Base-by-base conservation (phyloP, 2,113 vertebrate genomes). In the Helogale parvula region DNA sequence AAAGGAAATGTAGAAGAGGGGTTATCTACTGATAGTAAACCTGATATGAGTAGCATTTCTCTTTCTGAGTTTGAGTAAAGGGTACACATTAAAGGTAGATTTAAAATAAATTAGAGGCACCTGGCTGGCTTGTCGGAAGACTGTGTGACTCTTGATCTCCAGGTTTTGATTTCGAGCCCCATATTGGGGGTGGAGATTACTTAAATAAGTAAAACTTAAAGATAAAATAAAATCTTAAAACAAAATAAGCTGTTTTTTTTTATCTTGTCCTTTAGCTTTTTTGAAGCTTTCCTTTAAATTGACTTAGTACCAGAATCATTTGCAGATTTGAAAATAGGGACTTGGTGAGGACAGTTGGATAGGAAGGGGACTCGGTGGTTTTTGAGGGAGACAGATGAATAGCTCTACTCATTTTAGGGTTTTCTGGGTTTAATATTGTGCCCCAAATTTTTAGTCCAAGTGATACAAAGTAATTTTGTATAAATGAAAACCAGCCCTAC, bases 221-320 rank as follows among this genome's bases (percentile, higher is more conserved):
- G 21, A 13, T 50, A 50, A 50, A 57, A 57, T 57, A 57, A 21
- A 57, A 57, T 57, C 54, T 57, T 57, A 57, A 57, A 57, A 57
- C 15, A 54, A 57, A 57, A 57, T 21, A 57, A 54, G 54, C 7
- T 21, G 54, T 19, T 21, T 65, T 74, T 74, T 85, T 96, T 31
- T n/a, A 31, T 63, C 29, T 45, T 71, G 14, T 63, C 29, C 69
- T 68, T 85, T 94, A 1, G 27, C 25, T 54, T 97, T 95, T 47
- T 84, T 85, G 89, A 86, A 84, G 13, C 19, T 95, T 90, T 41
- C 25, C 71, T 94, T 95, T 95, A 88, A 52, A 96, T 65, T 96
- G 93, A 52, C 9, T 77, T 83, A 80, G 35, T 93, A 65, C 7
- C 83, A 41, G 35, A 92, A 15, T 93, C 25, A 87, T 66, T 88